Evolutionary conservation across 1,140 invertebrate species (phyloP), one percentile per base, ranked within the genome.

Genomic region (Polypedilum vanderplanki): DNA sequence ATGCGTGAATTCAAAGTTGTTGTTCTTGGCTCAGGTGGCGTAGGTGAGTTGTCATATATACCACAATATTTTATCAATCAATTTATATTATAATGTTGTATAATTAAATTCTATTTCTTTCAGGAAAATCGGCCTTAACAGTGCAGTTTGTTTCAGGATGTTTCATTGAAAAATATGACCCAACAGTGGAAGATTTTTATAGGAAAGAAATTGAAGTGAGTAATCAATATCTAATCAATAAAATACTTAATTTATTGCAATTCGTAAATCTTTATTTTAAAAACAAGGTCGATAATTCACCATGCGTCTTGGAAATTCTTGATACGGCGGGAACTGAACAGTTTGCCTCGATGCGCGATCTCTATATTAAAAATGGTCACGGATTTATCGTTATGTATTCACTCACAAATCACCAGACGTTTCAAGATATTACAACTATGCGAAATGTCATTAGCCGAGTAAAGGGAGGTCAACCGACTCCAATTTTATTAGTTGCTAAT

Each of bases 1-100:
- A 98, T 99, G 97, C 92, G 96, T 85, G 97, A 98, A 88, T 98
- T 98, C 87, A 98, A 99, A 90, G 95, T 99, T 80, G 97, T 99
- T 79, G 97, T 99, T 82, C 88, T 99, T 83, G 98, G 98, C 77
- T 97, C 94, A 87, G 98, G 97, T 85, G 97, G 97, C 88, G 97
- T 99, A 83, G 88, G 65, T 70, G 65, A 70, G 65, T 67, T 17
- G 40, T 46, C 9, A 10, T 46, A 15, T 4, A 57, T 57, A 12
- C 10, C 24, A 33, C 1, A 33, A 3, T 33, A 33, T 33, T 33
- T 33, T 33, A 33, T 33, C 24, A 33, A 5, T 5, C 1, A 33
- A 33, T 33, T 5, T 33, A 3, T 33, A 1, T 33, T 5, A 5
- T 3, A 15, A 15, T 57, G 3, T 57, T 57, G 46, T 15, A 15